phyloP scores from a whole-genome alignment of 2,113 vertebrate genomes.

The Psettodes erumei region DNA sequence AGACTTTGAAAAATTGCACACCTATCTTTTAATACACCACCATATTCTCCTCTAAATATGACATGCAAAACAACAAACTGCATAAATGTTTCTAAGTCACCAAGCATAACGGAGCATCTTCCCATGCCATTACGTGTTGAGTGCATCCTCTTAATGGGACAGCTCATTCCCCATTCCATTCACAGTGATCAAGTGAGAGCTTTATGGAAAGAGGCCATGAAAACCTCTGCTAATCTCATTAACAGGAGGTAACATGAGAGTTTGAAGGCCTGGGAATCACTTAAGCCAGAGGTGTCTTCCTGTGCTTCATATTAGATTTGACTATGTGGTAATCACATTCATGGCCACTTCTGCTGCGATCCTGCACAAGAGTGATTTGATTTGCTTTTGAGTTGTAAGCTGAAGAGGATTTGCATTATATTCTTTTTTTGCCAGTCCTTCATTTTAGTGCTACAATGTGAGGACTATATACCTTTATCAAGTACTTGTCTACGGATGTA shows the following conservation, averaged over 20 bases:
- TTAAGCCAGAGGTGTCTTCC: constrained; percentile 77
- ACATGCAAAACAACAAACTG: background rate
- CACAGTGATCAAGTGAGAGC: constrained; percentile 45
- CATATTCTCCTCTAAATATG: background rate
- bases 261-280: constrained; percentile 72
- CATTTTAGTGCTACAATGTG: constrained; percentile 19
- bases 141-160: constrained; percentile 63
- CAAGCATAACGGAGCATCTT: constrained; percentile 23
- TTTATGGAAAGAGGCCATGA: constrained; percentile 42
- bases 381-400: constrained; percentile 48
- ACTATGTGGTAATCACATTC: constrained; percentile 76
- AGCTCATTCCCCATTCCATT: constrained; percentile 40
- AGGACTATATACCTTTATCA: background rate
- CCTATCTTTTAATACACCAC: background rate
- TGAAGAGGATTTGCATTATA: constrained; percentile 22
- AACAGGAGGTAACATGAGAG: constrained; percentile 77
- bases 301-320: constrained; percentile 79
- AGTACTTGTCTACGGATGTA: background rate
- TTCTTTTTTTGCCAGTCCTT: constrained; percentile 15
- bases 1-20: background rate
- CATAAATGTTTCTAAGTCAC: constrained; percentile 24
- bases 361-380: constrained; percentile 68
- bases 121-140: constrained; percentile 50
- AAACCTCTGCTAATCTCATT: constrained; percentile 72
- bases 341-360: constrained; percentile 69